Percentiles rank a stretch among this genome's conserved stretches.
These are phyloP conservation scores for Drosophila sucinea DNA, from an alignment of 1,140 invertebrate genomes.

Conservation along the genomic window DNA sequence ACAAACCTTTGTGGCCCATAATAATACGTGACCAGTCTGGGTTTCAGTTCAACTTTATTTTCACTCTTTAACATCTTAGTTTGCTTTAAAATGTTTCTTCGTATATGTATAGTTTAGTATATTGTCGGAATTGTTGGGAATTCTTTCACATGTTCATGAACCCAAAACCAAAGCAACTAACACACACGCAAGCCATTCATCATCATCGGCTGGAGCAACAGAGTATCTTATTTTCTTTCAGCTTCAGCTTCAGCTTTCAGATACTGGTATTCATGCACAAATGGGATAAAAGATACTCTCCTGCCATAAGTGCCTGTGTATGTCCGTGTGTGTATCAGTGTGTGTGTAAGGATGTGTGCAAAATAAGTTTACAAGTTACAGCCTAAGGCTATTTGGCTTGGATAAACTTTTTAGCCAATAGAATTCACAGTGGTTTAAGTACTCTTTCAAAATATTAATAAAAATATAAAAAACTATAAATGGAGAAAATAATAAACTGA, in stretches of 20 bases:
- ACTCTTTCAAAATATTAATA: too few species aligned
- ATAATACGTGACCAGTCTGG: slow-evolving; percentile 76
- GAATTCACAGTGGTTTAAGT: slow-evolving; percentile 8
- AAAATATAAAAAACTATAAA: too few species aligned
- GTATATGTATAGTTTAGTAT: not conserved
- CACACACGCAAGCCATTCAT: slow-evolving; percentile 66
- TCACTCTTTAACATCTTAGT: slow-evolving; percentile 50
- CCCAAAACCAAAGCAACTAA: slow-evolving; percentile 21
- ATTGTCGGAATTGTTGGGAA: slow-evolving; percentile 67
- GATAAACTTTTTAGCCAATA: slow-evolving; percentile 59
- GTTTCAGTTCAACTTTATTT: slow-evolving; percentile 16
- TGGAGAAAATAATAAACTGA: too few species aligned
- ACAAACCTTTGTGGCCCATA: slow-evolving; percentile 63
- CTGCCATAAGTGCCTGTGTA: slow-evolving; percentile 14
- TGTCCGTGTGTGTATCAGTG: slow-evolving; percentile 21
- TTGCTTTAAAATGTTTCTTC: slow-evolving; percentile 44
- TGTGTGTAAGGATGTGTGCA: slow-evolving; percentile 32
- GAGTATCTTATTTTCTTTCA: slow-evolving; percentile 65
- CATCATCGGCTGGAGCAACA: slow-evolving; percentile 62
- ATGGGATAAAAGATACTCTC: slow-evolving; percentile 63
- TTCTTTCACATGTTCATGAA: slow-evolving; percentile 68
- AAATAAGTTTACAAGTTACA: slow-evolving; percentile 77
- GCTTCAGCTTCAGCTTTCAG: slow-evolving; percentile 11
- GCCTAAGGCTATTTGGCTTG: slow-evolving; percentile 71
- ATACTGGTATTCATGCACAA: slow-evolving; percentile 47